Evolutionary conservation across 37 sponge, comb jelly and placozoan species (phyloP), one percentile per base, ranked within the genome.

Genomic region (Ianthella basta): DNA sequence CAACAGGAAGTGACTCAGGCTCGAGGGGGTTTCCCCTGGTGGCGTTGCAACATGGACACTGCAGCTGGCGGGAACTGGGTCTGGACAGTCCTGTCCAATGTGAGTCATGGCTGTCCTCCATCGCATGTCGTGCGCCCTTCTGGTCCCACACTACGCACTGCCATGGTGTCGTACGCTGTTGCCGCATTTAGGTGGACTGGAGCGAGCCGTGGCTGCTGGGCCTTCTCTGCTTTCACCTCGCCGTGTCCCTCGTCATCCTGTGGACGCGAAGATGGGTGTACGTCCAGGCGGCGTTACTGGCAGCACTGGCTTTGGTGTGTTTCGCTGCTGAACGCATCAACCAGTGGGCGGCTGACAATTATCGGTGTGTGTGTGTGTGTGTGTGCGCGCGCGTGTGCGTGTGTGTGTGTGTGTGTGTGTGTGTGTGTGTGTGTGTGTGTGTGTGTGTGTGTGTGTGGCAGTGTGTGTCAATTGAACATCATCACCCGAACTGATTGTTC

Each of bases 381-480:
- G 50, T 44, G 50, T 44, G 50, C 8, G 50, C 8, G 50, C 8
- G 50, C 8, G 50, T 44, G 50, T 44, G 50, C 8, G 50, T 44
- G 50, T 44, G 50, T 44, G 50, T 44, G 50, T 44, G 50, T 44
- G 50, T 44, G 50, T 44, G 50, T 44, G 50, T 44, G 50, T 44
- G 50, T 44, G 50, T 44, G 50, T 56, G 59, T 39, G 50, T 50
- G 50, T 77, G 79, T 44, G 55, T 77, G 79, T 77, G 55, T 77
- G 55, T 44, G 55, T 77, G 79, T 77, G 55, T 44, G 79, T 77
- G 79, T 77, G 55, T 39, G 50, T 77, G 79, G 2, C 10, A 2
- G 79, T 18, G 18, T 40, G 53, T 41, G 53, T 41, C n/a, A 15
- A 41, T 21, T 20, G 36, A 38, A 39, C 41, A 73, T 73, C 41